Evolutionary conservation across 2,888 invertebrate genomes (phyloP), one percentile per base, ranked within the genome.

Genomic region (Hirtodrosophila trivittata): DNA sequence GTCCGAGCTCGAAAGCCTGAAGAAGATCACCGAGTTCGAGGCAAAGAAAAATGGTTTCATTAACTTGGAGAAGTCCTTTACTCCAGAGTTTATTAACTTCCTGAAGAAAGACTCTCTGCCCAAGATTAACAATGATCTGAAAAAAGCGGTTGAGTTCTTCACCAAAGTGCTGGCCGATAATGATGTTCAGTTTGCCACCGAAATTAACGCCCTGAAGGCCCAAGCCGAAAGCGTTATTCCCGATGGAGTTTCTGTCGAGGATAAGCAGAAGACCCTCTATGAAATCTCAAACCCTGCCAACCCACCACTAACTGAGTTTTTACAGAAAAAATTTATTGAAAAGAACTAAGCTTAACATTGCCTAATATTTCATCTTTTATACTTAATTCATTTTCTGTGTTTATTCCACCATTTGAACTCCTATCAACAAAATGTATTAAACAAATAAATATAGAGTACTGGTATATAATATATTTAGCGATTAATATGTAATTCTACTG

Each of bases 301-400:
- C 30, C 33, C 46, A 0, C 72, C 82, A 16, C 39, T 87, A 52
- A 75, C 62, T 28, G 75, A 76, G 16, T 87, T 64, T 57, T 59
- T 87, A 62, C 76, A 76, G 28, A 63, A 67, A 66, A 87, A 87
- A 60, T 82, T 70, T 47, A 55, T 70, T 26, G 86, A 86, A 66
- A 57, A 65, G 14, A 77, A 69, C 47, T 86, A 77, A 68, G n/a
- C n/a, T n/a, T n/a, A 28, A 46, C n/a, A 9, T n/a, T 21, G 9
- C 8, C 9, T 7, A 6, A 35, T 7, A 18, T 8, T 13, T 39
- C 37, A 51, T 38, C 28, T 33, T 38, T 38, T 6, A 21, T 21
- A 21, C 18, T 35, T 46, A 28, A 28, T n/a, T 25, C 18, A 41
- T 35, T 39, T 41, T 38, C 16, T 28, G 28, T 9, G 1, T 7